phyloP scores from a whole-genome alignment of 2,888 invertebrate genomes.

The Xestia xanthographa region DNA sequence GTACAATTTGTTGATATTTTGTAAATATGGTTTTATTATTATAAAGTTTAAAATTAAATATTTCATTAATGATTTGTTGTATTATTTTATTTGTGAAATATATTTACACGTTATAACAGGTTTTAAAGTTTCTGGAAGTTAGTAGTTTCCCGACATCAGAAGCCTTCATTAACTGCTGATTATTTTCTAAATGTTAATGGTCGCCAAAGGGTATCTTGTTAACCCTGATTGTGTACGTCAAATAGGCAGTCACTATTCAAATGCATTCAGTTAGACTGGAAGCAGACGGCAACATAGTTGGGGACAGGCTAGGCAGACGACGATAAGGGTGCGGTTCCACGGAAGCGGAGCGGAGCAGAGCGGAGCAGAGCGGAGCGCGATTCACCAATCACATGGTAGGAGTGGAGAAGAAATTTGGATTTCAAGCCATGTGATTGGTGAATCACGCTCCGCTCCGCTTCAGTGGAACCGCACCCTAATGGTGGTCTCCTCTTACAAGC shows the following conservation, averaged over 20 bases:
- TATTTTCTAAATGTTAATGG: background rate
- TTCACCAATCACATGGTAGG: no score
- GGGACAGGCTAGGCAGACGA: background rate
- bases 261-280: background rate
- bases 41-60: slow-evolving; percentile 38
- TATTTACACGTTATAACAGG: background rate
- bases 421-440: no score
- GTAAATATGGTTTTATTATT: slow-evolving; percentile 49
- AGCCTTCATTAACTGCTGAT: background rate
- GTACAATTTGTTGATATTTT: slow-evolving; percentile 57
- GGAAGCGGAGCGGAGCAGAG: no score
- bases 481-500: background rate
- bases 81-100: background rate
- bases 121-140: background rate
- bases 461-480: no score
- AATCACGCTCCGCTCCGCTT: no score
- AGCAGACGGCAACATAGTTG: background rate
- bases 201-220: background rate
- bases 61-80: slow-evolving; percentile 1
- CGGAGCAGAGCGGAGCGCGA: no score
- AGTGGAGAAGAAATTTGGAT: no score
- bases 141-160: background rate
- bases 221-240: background rate
- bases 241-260: background rate
- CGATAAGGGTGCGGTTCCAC: no score